Evolutionary conservation across 2,888 invertebrate genomes (phyloP).

Genomic region (Tupiocoris notatus): DNA sequence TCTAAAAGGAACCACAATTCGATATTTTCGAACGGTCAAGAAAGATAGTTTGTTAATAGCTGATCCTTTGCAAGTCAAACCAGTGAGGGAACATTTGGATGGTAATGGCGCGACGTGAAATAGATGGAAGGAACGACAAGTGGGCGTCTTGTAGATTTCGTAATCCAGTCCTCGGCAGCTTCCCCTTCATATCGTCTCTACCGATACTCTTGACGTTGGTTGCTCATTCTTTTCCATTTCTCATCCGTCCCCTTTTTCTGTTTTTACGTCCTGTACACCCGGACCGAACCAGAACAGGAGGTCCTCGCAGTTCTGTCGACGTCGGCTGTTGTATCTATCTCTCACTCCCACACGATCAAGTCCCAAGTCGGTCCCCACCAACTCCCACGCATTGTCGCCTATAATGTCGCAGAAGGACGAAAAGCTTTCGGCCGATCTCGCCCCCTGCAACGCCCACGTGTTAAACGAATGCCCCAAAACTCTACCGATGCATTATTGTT

Average conservation of each 20-base stretch:
- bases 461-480: neutral
- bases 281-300: neutral
- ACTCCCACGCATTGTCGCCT: slow-evolving; percentile 1
- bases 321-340: neutral
- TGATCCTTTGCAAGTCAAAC: neutral
- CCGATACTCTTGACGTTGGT: too few relatives aligned
- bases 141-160: slow-evolving; percentile 4
- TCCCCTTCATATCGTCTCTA: neutral
- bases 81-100: slow-evolving; percentile 13
- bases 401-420: neutral
- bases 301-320: neutral
- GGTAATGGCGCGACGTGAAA: neutral
- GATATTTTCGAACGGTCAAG: too few relatives aligned
- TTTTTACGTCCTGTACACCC: neutral
- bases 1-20: too few relatives aligned
- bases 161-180: neutral
- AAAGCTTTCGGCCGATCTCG: neutral
- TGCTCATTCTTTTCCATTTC: too few relatives aligned
- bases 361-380: neutral
- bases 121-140: neutral
- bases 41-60: neutral
- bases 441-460: neutral
- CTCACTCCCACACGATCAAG: slow-evolving; percentile 23
- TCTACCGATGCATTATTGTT: neutral
- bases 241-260: neutral